These are phyloP conservation scores for Aphidius ervi DNA, from an alignment of 1,140 invertebrate genomes.

Conservation along the genomic window DNA sequence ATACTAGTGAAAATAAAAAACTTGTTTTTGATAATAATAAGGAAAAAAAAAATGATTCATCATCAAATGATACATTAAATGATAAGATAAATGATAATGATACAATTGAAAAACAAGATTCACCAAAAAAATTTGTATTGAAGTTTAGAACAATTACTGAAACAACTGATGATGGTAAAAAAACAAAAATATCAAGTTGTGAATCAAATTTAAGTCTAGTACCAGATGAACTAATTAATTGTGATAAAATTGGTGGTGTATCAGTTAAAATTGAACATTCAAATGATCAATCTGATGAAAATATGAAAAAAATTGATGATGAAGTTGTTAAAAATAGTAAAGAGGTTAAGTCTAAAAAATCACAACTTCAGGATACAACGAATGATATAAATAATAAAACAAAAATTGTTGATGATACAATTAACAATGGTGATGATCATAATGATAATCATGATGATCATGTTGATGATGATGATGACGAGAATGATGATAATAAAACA, in stretches of 20 bases:
- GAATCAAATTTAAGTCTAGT: constrained; percentile 45
- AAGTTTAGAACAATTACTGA: constrained; percentile 51
- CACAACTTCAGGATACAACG: not conserved
- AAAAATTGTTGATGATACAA: constrained; percentile 10
- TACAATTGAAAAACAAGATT: constrained; percentile 26
- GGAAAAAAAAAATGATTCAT: not conserved
- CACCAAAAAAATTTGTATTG: constrained; percentile 43
- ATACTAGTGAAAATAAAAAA: constrained; percentile 7
- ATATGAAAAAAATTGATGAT: constrained; percentile 37
- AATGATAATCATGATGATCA: constrained; percentile 5
- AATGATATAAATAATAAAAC: not conserved
- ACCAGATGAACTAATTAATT: constrained; percentile 45
- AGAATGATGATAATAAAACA: not conserved
- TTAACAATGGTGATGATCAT: not conserved
- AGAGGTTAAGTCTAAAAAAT: constrained; percentile 19
- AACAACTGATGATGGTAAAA: constrained; percentile 47
- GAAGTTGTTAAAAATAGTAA: constrained; percentile 30
- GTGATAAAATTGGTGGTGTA: constrained; percentile 46
- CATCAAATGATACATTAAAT: constrained; percentile 4
- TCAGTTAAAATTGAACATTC: constrained; percentile 48
- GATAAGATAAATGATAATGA: constrained; percentile 22
- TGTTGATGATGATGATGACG: constrained; percentile 4
- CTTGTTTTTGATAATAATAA: not conserved
- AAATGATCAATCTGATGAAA: constrained; percentile 38
- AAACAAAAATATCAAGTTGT: constrained; percentile 49